phyloP scores from a whole-genome alignment of 1,140 invertebrate genomes.

The Spodoptera litura region DNA sequence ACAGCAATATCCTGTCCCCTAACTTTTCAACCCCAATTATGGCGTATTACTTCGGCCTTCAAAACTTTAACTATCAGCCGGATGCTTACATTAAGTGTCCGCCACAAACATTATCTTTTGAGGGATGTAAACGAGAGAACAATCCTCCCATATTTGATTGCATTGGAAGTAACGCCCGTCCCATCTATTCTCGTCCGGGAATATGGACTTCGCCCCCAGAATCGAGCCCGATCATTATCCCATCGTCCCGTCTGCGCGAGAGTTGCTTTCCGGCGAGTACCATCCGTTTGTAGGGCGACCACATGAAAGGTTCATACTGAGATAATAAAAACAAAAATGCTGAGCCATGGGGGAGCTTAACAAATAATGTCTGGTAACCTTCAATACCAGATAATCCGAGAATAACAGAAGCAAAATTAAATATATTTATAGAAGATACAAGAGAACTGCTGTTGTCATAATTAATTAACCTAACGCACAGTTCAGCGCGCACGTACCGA shows the following conservation, averaged over 20 bases:
- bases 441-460: neutral
- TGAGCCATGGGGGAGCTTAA: too few species aligned
- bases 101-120: neutral
- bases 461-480: slow-evolving; percentile 24
- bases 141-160: slow-evolving; percentile 38
- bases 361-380: neutral
- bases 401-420: neutral
- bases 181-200: slow-evolving; percentile 54
- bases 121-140: slow-evolving; percentile 38
- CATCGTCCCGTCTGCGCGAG: slow-evolving; percentile 53
- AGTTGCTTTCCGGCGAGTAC: slow-evolving; percentile 63
- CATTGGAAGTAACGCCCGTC: slow-evolving; percentile 34
- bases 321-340: neutral
- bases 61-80: slow-evolving; percentile 20
- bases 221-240: slow-evolving; percentile 60
- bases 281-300: slow-evolving; percentile 53
- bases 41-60: neutral
- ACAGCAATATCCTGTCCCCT: slow-evolving; percentile 15
- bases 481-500: slow-evolving; percentile 5
- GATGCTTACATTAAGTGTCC: slow-evolving; percentile 19
- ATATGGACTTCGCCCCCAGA: slow-evolving; percentile 64
- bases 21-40: slow-evolving; percentile 34
- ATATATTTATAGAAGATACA: neutral
- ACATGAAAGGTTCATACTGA: slow-evolving; percentile 1
- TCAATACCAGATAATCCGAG: neutral